Conservation (phyloP, 2,113 vertebrate species). For the Gracilinanus agilis region DNA sequence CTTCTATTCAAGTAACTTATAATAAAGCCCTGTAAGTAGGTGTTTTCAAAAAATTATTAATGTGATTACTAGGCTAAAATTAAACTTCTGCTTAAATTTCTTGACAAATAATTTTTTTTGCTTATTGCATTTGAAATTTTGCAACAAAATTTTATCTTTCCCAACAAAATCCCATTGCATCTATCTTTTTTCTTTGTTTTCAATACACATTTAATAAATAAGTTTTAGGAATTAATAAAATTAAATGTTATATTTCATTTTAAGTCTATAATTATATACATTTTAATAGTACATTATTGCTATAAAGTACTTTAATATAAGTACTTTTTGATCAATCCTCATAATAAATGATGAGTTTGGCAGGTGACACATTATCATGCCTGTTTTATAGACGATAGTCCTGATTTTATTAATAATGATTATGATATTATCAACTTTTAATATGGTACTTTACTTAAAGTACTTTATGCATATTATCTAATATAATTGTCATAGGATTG, state of each 20-base stretch:
- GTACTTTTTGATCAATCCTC: neutral
- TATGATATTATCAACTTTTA: neutral
- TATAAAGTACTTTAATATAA: neutral
- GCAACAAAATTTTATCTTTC: neutral
- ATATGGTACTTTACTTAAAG: neutral
- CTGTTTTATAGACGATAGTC: neutral
- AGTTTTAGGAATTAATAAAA: neutral
- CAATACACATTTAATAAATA: neutral
- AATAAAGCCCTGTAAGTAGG: neutral
- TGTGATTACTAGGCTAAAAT: constrained; percentile 17
- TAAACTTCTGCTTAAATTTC: constrained; percentile 25
- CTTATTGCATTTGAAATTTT: neutral
- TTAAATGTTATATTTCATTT: neutral
- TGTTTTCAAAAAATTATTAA: constrained; percentile 34
- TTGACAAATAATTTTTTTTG: constrained; percentile 25
- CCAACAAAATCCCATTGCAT: neutral
- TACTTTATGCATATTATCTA: neutral
- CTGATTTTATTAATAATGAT: neutral
- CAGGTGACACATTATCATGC: neutral
- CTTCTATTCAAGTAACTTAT: constrained; percentile 36
- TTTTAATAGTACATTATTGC: neutral
- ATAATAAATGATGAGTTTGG: neutral
- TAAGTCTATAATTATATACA: neutral
- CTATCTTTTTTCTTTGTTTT: neutral
- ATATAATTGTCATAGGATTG: neutral